These are phyloP conservation scores for Diorhabda sublineata DNA, from an alignment of 1,140 invertebrate genomes.

Conservation along the genomic window DNA sequence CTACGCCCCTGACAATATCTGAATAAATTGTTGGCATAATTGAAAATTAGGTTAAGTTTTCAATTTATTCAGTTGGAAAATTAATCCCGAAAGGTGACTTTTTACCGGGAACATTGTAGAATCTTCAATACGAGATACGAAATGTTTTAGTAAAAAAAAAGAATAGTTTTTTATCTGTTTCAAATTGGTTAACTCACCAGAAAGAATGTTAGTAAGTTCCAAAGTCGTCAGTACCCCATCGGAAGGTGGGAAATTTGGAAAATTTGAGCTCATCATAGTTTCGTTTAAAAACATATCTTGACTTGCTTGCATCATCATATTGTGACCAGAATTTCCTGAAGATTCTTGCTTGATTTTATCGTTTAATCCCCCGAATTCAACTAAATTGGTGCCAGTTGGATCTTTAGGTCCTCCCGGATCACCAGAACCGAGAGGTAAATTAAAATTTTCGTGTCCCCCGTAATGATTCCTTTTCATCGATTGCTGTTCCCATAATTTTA, in stretches of 20 bases:
- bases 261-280: constrained; percentile 41
- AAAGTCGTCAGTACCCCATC: constrained; percentile 39
- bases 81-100: no score
- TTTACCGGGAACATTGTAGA: no score
- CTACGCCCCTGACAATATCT: no score
- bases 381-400: constrained; percentile 47
- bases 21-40: no score
- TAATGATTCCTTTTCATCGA: constrained; percentile 41
- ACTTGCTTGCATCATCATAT: constrained; percentile 38
- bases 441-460: constrained; percentile 48
- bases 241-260: constrained; percentile 40
- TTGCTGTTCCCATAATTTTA: constrained; percentile 54
- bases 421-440: constrained; percentile 46
- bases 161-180: background rate
- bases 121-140: no score
- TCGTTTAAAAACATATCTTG: constrained; percentile 44
- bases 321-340: constrained; percentile 45
- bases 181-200: constrained; percentile 22
- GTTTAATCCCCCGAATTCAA: constrained; percentile 51
- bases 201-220: constrained; percentile 41
- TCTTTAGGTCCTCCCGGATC: constrained; percentile 48
- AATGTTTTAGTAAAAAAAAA: no score
- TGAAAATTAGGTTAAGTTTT: no score
- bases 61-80: no score
- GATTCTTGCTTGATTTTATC: constrained; percentile 54